A percentile compares a stretch with the other conserved stretches of the same genome.
These are phyloP conservation scores for Margarornis squamiger DNA, from an alignment of 2,797 vertebrate genomes.

Conservation along the genomic window DNA sequence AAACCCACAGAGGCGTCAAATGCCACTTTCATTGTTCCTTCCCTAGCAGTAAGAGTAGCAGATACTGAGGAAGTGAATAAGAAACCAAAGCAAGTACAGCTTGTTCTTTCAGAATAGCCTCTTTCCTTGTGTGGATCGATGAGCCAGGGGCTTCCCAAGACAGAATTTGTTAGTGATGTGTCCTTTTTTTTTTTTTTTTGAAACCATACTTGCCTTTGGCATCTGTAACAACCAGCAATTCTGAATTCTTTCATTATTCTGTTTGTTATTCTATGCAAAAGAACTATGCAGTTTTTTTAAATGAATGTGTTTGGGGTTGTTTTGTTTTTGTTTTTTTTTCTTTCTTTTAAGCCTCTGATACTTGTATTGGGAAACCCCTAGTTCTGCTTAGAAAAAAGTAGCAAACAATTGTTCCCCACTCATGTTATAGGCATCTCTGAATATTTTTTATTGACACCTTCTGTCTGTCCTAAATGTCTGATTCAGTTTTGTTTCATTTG, in stretches of 20 bases:
- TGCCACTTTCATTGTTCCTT: background rate
- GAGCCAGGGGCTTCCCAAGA: background rate
- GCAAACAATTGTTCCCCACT: background rate
- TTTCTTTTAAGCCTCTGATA: background rate
- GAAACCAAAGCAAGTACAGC: background rate
- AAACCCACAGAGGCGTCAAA: background rate
- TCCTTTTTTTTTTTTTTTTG: background rate
- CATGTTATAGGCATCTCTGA: background rate
- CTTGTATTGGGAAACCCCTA: fast-evolving
- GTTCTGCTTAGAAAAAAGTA: background rate
- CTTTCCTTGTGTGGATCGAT: background rate
- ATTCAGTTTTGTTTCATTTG: background rate
- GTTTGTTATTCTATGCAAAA: background rate
- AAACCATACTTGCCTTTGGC: background rate
- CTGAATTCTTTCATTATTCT: background rate
- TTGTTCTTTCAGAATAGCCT: background rate
- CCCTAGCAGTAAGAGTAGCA: background rate
- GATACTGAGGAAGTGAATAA: background rate
- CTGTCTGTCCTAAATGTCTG: background rate
- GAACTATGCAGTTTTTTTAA: background rate
- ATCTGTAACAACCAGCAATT: background rate
- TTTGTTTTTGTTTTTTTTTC: background rate
- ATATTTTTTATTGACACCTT: background rate
- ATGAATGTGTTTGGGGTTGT: fast-evolving
- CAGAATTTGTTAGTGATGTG: background rate